These are phyloP conservation scores for Elysia chlorotica DNA, from an alignment of 1,140 invertebrate species.

Conservation along the genomic window DNA sequence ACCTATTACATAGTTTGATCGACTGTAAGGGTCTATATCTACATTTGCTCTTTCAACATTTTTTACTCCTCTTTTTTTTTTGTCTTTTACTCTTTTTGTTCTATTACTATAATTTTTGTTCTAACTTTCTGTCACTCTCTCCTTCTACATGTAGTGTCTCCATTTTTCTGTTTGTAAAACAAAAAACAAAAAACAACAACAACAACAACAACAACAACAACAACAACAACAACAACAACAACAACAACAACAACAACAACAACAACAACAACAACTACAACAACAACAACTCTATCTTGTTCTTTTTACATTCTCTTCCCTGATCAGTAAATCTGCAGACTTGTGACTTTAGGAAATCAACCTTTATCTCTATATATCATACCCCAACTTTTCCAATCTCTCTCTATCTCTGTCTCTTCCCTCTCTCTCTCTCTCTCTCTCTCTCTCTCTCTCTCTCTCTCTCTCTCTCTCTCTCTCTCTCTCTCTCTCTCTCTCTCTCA, in stretches of 20 bases:
- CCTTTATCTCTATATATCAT: not conserved
- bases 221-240: not conserved
- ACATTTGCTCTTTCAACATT: no score
- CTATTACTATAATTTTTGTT: not conserved
- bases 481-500: conserved; percentile 3
- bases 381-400: not conserved
- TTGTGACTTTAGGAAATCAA: not conserved
- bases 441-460: not conserved
- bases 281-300: not conserved
- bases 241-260: not conserved
- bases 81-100: not conserved
- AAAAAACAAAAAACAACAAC: no score
- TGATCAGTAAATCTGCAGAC: not conserved
- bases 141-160: not conserved
- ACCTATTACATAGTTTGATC: no score
- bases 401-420: conserved; percentile 36
- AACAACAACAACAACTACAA: not conserved
- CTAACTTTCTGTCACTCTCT: not conserved
- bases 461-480: conserved; percentile 12
- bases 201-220: not conserved
- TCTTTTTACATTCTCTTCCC: not conserved
- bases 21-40: no score
- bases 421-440: not conserved
- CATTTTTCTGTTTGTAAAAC: no score
- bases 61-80: not conserved